phyloP scores from a whole-genome alignment of 2,797 vertebrate species.

The Borostomias antarcticus region DNA sequence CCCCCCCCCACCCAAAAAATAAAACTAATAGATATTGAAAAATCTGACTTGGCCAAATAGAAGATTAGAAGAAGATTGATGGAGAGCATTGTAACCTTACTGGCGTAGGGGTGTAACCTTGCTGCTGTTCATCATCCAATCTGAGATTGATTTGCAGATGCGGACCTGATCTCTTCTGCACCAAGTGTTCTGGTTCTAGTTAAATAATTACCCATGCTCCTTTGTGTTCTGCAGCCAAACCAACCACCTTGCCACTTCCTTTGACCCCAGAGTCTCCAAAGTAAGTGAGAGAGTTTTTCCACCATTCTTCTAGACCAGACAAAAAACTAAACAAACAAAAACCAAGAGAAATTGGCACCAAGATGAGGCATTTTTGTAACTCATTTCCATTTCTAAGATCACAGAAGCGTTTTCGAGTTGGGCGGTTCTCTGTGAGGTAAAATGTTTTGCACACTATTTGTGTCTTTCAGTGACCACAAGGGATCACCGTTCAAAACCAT shows the following conservation, averaged over 20 bases:
- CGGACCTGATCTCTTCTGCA: conserved; percentile 77
- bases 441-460: conserved; percentile 42
- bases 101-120: no score
- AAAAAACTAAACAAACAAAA: conserved; percentile 45
- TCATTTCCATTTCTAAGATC: conserved; percentile 85
- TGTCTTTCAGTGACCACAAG: conserved; percentile 99
- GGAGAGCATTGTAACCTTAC: no score
- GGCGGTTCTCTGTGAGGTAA: conserved; percentile 62
- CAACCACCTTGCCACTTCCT: conserved; percentile 99
- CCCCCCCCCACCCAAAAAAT: no score
- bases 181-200: conserved; percentile 72
- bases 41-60: conserved; percentile 73
- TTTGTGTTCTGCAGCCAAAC: conserved; percentile 94
- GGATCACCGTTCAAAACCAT: conserved; percentile 99
- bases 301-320: conserved; percentile 79
- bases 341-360: conserved; percentile 52
- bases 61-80: no score
- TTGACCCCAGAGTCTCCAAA: conserved; percentile 99
- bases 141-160: conserved; percentile 76
- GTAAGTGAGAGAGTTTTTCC: conserved; percentile 97
- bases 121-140: conserved; percentile 69
- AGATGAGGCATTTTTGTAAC: conserved; percentile 77
- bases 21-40: conserved; percentile 2
- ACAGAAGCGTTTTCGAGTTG: conserved; percentile 69
- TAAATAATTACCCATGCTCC: conserved; percentile 86